Base-by-base conservation (phyloP, 2,888 invertebrate genomes). In the Anoplius nigerrimus region DNA sequence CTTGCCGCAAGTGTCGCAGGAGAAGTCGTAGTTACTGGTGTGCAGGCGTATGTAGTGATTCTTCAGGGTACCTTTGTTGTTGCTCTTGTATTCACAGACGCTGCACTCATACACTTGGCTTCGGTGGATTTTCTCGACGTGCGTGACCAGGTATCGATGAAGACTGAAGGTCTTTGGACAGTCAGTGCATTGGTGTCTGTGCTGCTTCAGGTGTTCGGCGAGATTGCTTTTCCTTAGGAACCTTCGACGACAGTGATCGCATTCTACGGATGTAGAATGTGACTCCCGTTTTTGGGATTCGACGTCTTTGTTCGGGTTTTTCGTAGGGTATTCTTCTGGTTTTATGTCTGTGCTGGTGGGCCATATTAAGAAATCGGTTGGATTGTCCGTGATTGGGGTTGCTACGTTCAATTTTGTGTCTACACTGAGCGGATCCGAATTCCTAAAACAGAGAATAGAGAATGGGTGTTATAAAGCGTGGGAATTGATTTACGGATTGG, bases 31-130 rank as follows among this genome's bases (percentile, higher is more conserved):
- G 34, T 62, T 76, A 43, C 57, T 82, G 6, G 82, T 82, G 64
- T 84, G 84, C 27, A 83, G 27, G 0, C 82, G 72, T 16, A 80
- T 80, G 24, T 78, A 81, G 46, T 85, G 84, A 53, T 78, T 81
- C 67, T 79, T 81, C 20, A 84, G 57, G 0, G 82, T 83, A 3
- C 75, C 75, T n/a, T 82, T 82, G 61, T 85, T 81, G 46, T 76
- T 76, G 56, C 80, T 82, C 57, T 81, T 78, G 71, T 82, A 86
- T 5, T 82, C 78, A 71, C 85, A 85, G 0, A 76, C 76, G 27
- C 71, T 72, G 64, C 81, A 81, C 13, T 78, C 72, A 64, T 79
- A 81, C 13, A 76, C 68, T 11, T 79, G 75, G 0, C 72, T 73
- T 0, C 63, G 68, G 18, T 82, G 82, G n/a, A 69, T 63, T n/a